These are phyloP conservation scores for Yoshiicerus persimilis DNA, from an alignment of 1,140 invertebrate genomes.

Conservation along the genomic window DNA sequence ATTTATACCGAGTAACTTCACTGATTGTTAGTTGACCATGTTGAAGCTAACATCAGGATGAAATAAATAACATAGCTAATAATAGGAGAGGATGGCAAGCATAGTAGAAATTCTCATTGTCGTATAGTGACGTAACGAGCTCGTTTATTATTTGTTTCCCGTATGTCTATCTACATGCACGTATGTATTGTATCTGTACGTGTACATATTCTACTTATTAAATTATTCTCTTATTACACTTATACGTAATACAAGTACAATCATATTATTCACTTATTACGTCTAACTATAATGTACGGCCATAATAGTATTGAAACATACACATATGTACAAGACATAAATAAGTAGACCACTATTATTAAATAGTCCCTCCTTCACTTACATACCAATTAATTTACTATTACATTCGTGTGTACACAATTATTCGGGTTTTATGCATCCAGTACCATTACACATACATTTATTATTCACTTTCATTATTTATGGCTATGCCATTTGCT, in stretches of 20 bases:
- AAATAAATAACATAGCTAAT: neutral
- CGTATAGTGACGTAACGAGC: constrained; percentile 6
- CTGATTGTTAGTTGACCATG: neutral
- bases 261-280: neutral
- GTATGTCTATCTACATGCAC: neutral
- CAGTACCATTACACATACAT: neutral
- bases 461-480: neutral
- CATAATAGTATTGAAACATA: neutral
- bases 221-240: neutral
- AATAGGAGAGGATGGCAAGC: neutral
- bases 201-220: neutral
- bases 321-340: neutral
- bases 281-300: neutral
- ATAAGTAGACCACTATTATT: neutral
- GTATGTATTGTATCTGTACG: neutral
- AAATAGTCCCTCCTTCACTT: neutral
- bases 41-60: neutral
- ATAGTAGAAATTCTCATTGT: neutral
- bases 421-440: neutral
- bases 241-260: neutral
- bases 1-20: neutral
- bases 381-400: neutral
- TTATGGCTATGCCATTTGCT: neutral
- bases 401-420: neutral
- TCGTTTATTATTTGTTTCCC: constrained; percentile 18